Percentiles rank a stretch among this genome's conserved stretches.
Conservation (phyloP, 1,140 invertebrate genomes). For the Paramacrobiotus metropolitanus region DNA sequence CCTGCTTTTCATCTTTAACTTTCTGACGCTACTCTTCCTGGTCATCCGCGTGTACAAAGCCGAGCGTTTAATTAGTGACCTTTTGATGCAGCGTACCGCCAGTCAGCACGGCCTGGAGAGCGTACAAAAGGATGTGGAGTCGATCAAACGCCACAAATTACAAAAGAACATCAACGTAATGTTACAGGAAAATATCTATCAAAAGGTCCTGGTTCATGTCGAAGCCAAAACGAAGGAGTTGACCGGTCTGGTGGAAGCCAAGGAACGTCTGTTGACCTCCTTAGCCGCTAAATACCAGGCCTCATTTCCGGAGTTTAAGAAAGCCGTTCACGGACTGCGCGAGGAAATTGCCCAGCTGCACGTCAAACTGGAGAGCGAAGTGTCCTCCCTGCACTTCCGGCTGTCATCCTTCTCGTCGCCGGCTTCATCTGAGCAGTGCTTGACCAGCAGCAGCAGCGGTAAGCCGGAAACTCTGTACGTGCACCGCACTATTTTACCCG, state of each 20-base stretch:
- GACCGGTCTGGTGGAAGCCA: neutral
- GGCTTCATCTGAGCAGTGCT: neutral
- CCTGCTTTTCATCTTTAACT: constrained; percentile 1
- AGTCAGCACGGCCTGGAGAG: neutral
- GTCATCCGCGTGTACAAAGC: neutral
- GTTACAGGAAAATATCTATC: neutral
- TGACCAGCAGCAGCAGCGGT: neutral
- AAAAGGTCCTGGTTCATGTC: neutral
- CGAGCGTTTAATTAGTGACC: neutral
- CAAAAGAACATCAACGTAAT: neutral
- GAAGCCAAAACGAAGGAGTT: neutral
- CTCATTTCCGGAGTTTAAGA: neutral
- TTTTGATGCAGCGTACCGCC: neutral
- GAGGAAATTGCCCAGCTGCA: neutral
- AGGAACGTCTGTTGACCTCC: neutral
- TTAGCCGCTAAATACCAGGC: neutral
- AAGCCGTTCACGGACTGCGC: neutral
- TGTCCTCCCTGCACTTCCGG: neutral
- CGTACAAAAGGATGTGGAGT: neutral
- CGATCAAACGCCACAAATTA: neutral
- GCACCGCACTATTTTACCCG: neutral
- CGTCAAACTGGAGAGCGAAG: neutral
- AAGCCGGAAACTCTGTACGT: constrained; percentile 4
- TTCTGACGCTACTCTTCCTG: neutral
- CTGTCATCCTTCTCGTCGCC: neutral